Evolutionary conservation across 2,888 invertebrate genomes (phyloP), one percentile per base, ranked within the genome.

Genomic region (Rotaria magnacalcarata): DNA sequence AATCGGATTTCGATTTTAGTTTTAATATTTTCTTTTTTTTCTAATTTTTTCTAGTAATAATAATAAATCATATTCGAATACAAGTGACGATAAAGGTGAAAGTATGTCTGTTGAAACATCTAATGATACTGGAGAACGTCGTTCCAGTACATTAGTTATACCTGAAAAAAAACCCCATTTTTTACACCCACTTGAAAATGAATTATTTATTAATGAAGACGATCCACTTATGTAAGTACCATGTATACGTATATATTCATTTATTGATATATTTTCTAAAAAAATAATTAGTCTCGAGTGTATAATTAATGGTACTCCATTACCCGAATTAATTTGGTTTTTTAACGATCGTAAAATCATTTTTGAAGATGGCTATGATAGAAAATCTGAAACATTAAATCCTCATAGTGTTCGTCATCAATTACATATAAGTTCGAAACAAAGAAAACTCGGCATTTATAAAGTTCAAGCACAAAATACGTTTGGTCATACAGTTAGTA

Each of bases 271-370:
- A n/a, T 58, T 24, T 58, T n/a, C 11, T 58, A 3, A 4, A 24
- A 24, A 8, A 24, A 19, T 75, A 47, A 24, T 11, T 47, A 80
- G 80, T n/a, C 80, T 86, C 50, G 85, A 85, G 47, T 84, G 84
- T 34, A 34, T 50, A 2, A n/a, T 86, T 24, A 56, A 21, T 21
- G 85, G 85, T 34, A 86, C 75, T 74, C 75, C 86, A 16, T 34
- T 52, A 60, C 50, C 74, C 2, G 52, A 85, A 56, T n/a, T 86
- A 24, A 84, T 34, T 27, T 86, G 86, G 86, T 84, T 86, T 21
- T 41, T 80, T 21, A 74, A 86, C 43, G 86, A 60, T 34, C 67
- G 67, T 47, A 74, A 86, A 58, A 21, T 85, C 5, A 84, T 47
- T 60, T 24, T 24, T 24, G 74, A 50, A 47, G 86, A 86, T 58